phyloP scores from a whole-genome alignment of 2,888 invertebrate genomes.

The Drosophila infuscata region DNA sequence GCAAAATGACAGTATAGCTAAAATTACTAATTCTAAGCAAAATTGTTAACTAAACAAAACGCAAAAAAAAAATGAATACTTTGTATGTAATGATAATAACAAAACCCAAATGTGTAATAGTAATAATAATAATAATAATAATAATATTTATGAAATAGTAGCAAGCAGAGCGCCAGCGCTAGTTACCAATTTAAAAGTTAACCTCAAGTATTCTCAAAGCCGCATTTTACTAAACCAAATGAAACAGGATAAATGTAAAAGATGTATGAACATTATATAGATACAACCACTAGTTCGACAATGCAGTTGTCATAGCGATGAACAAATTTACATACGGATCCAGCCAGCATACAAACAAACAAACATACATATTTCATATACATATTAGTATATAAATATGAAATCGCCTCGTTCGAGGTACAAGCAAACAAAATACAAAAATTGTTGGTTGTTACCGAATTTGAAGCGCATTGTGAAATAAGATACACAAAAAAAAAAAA shows the following conservation, averaged over 20 bases:
- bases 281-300: conserved; percentile 35
- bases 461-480: conserved; percentile 56
- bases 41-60: conserved; percentile 68
- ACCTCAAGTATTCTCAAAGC: conserved; percentile 77
- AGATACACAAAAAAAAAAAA: conserved; percentile 32
- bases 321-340: conserved; percentile 53
- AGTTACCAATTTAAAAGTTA: conserved; percentile 72
- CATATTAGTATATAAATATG: conserved; percentile 42
- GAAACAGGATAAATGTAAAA: conserved; percentile 44
- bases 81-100: conserved; percentile 68
- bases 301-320: conserved; percentile 31
- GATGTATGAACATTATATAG: conserved; percentile 23
- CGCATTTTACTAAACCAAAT: conserved; percentile 71
- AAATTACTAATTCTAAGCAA: conserved; percentile 68
- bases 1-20: conserved; percentile 42
- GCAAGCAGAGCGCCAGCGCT: conserved; percentile 58
- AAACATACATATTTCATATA: conserved; percentile 24
- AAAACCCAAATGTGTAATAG: conserved; percentile 48
- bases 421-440: conserved; percentile 55
- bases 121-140: conserved; percentile 48
- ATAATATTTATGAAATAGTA: conserved; percentile 65
- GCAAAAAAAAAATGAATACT: conserved; percentile 31
- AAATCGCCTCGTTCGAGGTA: conserved; percentile 45
- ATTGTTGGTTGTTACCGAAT: conserved; percentile 60
- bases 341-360: conserved; percentile 53